Conservation (phyloP, 2,888 invertebrate species). For the Brassicogethes aeneus region DNA sequence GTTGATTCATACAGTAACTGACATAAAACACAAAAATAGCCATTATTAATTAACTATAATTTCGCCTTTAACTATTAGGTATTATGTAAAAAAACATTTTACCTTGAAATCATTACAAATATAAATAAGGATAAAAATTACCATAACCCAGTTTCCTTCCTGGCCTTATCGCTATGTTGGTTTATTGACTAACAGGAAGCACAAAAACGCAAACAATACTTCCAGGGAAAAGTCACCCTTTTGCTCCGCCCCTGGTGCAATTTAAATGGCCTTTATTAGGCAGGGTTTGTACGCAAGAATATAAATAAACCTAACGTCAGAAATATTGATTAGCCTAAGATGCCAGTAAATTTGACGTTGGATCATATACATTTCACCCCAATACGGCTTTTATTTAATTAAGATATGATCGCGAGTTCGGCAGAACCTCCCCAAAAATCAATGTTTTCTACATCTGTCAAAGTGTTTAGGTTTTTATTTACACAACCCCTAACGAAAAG, state of each 20-base stretch:
- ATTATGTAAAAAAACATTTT: no score
- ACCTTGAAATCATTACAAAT: no score
- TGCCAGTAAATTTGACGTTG: not conserved
- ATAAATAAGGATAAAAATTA: no score
- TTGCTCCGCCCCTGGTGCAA: constrained; percentile 16
- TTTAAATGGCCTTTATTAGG: constrained; percentile 13
- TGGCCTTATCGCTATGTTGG: no score
- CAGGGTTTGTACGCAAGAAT: constrained; percentile 27
- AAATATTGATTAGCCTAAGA: constrained; percentile 32
- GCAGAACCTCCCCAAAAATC: not conserved
- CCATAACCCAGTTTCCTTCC: no score
- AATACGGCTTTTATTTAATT: not conserved
- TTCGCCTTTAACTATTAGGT: no score
- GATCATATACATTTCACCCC: not conserved
- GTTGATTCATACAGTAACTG: no score
- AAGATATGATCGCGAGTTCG: not conserved
- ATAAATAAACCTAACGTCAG: constrained; percentile 35
- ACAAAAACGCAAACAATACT: no score
- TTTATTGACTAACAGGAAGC: no score
- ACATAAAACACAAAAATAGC: no score
- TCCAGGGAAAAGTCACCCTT: constrained; percentile 6
- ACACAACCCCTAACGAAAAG: constrained; percentile 9
- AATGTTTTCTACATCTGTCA: constrained; percentile 14
- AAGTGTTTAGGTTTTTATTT: constrained; percentile 13
- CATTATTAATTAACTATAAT: no score